phyloP scores from a whole-genome alignment of 2,888 invertebrate species.

The Lasius platythorax region DNA sequence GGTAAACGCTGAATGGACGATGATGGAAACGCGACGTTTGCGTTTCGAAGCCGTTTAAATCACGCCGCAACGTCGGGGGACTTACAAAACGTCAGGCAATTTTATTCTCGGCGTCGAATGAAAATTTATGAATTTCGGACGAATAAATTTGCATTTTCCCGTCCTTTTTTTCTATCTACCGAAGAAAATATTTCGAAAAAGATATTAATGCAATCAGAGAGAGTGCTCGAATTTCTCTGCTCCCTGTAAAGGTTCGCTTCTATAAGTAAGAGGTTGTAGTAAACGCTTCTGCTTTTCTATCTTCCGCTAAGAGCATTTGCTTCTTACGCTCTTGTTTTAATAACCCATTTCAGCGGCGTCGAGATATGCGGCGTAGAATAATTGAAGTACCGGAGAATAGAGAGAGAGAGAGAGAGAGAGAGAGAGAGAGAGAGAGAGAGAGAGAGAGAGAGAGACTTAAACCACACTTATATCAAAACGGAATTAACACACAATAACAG shows the following conservation, averaged over 20 bases:
- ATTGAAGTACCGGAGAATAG: not conserved
- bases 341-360: not conserved
- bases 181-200: conserved; percentile 11
- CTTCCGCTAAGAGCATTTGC: conserved; percentile 14
- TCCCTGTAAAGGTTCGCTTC: not conserved
- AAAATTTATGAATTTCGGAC: not conserved
- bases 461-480: conserved; percentile 16
- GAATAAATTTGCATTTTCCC: not conserved
- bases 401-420: not conserved
- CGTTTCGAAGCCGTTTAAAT: conserved; percentile 7
- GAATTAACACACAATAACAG: conserved; percentile 26
- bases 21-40: not conserved
- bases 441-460: not conserved
- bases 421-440: not conserved
- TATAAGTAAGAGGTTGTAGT: not conserved
- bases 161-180: not conserved
- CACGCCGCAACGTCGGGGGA: not conserved
- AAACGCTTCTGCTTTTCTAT: conserved; percentile 5
- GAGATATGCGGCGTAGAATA: conserved; percentile 17
- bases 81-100: not conserved
- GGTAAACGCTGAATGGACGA: conserved; percentile 20
- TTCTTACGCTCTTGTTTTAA: conserved; percentile 35
- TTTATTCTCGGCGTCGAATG: not conserved
- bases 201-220: conserved; percentile 10
- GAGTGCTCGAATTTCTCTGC: not conserved